These are phyloP conservation scores for Oceanodroma tethys DNA, from an alignment of 2,113 vertebrate species.

Conservation along the genomic window DNA sequence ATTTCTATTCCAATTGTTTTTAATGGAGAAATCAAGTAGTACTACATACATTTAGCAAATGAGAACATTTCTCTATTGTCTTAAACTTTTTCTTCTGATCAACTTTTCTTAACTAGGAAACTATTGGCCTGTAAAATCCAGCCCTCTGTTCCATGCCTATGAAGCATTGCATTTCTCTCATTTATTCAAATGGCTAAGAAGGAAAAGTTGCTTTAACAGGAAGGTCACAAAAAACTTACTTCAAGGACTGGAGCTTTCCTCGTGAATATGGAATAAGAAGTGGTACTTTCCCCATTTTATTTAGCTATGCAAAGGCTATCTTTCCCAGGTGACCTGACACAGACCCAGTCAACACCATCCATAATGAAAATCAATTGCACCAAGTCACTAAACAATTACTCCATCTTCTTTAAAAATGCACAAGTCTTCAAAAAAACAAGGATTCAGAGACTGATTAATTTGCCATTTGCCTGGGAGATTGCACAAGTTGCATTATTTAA, in stretches of 20 bases:
- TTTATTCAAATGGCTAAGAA: neutral
- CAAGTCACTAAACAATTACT: constrained; percentile 86
- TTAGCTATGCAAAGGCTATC: constrained; percentile 79
- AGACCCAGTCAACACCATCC: constrained; percentile 74
- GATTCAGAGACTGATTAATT: constrained; percentile 82
- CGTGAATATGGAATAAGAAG: constrained; percentile 66
- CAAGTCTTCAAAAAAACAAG: constrained; percentile 75
- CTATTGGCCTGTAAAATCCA: neutral
- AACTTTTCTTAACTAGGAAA: neutral
- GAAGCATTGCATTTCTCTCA: neutral
- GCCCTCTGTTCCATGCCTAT: neutral
- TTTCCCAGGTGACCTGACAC: constrained; percentile 78
- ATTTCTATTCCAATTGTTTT: neutral
- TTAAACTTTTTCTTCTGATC: neutral
- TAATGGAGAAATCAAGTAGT: neutral
- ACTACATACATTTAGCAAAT: neutral
- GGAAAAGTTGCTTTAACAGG: constrained; percentile 21
- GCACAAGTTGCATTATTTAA: constrained; percentile 78
- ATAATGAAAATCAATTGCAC: constrained; percentile 87
- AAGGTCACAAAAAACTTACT: constrained; percentile 67
- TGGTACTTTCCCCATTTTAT: constrained; percentile 64
- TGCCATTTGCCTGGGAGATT: constrained; percentile 74
- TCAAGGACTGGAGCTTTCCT: constrained; percentile 52
- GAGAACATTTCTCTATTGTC: neutral
- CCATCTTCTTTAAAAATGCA: constrained; percentile 82